Evolutionary conservation across 1,140 invertebrate species (phyloP).

Genomic region (Drosophila erecta): DNA sequence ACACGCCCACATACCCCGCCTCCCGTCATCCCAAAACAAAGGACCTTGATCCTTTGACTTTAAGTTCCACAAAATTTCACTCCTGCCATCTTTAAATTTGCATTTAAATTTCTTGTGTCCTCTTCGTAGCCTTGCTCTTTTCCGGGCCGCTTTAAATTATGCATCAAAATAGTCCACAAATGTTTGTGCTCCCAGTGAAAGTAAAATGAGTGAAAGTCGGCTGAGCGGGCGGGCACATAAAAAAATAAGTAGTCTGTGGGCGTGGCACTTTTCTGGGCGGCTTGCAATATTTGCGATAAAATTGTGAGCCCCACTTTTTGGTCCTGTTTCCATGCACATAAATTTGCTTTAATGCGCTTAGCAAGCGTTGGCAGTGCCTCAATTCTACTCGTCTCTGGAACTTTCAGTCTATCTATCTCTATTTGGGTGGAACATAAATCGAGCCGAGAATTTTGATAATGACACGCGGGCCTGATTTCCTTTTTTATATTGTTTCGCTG

Average conservation of each 20-base stretch:
- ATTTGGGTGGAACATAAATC: slow-evolving; percentile 64
- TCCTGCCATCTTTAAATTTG: slow-evolving; percentile 58
- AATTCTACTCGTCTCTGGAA: neutral
- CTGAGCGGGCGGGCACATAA: slow-evolving; percentile 5
- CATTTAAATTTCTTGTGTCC: slow-evolving; percentile 49
- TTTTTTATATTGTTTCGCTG: slow-evolving; percentile 16
- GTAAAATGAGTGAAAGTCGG: slow-evolving; percentile 49
- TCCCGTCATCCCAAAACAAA: neutral
- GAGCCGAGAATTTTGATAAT: slow-evolving; percentile 72
- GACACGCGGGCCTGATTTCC: slow-evolving; percentile 46
- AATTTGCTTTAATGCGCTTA: slow-evolving; percentile 78
- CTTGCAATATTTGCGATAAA: slow-evolving; percentile 68
- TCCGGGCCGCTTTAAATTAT: slow-evolving; percentile 61
- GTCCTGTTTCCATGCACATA: slow-evolving; percentile 59
- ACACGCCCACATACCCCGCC: slow-evolving; percentile 32
- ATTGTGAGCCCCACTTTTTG: slow-evolving; percentile 27
- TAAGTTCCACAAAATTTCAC: slow-evolving; percentile 18
- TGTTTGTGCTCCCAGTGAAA: slow-evolving; percentile 52
- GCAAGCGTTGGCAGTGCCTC: slow-evolving; percentile 46
- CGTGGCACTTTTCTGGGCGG: slow-evolving; percentile 35
- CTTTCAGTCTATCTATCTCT: slow-evolving; percentile 39
- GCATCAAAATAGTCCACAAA: slow-evolving; percentile 57
- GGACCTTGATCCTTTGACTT: slow-evolving; percentile 33
- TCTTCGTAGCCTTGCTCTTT: slow-evolving; percentile 10
- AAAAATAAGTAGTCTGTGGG: slow-evolving; percentile 34